Evolutionary conservation across 2,113 vertebrate species (phyloP).

Genomic region (Phoenicopterus ruber): DNA sequence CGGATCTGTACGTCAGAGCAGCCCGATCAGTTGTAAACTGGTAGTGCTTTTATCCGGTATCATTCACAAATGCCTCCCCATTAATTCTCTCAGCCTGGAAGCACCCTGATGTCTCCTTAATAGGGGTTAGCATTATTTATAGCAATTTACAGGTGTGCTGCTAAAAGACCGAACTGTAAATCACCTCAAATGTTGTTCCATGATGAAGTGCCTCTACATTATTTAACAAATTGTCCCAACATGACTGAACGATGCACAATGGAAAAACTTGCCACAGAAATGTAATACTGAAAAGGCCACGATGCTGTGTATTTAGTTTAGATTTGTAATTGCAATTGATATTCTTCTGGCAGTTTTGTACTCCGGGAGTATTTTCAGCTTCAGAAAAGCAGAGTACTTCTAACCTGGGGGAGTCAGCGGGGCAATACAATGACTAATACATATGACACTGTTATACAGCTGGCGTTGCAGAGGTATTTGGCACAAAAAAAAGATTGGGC

Average conservation of each 20-base stretch:
- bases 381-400: neutral
- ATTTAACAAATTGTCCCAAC: constrained; percentile 33
- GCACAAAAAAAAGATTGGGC: neutral
- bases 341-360: neutral
- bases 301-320: neutral
- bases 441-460: neutral
- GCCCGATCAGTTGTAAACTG: neutral
- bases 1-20: neutral
- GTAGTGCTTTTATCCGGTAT: neutral
- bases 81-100: neutral
- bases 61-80: neutral
- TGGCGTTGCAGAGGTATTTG: neutral
- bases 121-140: constrained; percentile 16
- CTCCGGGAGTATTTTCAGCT: neutral
- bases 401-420: neutral
- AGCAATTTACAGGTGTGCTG: constrained; percentile 14
- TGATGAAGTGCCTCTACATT: neutral
- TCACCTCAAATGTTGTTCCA: neutral
- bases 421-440: neutral
- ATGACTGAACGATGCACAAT: neutral
- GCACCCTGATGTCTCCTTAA: constrained; percentile 11
- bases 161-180: neutral
- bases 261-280: neutral
- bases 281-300: neutral
- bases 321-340: neutral